These are phyloP conservation scores for Gallinago nigripennis DNA, from an alignment of 2,797 vertebrate genomes.

Conservation along the genomic window DNA sequence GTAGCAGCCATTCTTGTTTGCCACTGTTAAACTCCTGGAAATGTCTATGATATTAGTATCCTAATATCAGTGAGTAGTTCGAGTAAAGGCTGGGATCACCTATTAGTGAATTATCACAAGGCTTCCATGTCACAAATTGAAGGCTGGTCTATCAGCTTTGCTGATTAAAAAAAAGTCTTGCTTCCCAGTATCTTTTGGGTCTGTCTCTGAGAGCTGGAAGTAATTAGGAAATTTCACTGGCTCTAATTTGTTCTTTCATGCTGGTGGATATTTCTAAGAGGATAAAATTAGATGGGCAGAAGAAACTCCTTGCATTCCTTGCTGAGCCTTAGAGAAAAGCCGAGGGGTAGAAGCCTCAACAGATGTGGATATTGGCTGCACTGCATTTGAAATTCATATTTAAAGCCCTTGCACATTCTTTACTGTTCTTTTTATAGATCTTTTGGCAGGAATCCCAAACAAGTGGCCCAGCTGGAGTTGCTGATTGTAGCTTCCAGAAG, in stretches of 20 bases:
- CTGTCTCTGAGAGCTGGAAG: constrained; percentile 8
- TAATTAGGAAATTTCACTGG: constrained; percentile 2
- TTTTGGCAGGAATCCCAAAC: constrained; percentile 58
- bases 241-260: constrained; percentile 7
- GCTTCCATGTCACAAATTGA: not conserved
- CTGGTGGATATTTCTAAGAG: not conserved
- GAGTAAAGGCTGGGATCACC: not conserved
- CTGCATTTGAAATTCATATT: constrained; percentile 40
- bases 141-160: not conserved
- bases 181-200: not conserved
- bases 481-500: constrained; percentile 46
- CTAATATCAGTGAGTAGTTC: too few relatives aligned
- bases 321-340: constrained; percentile 32
- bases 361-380: constrained; percentile 56
- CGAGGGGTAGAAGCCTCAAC: constrained; percentile 27
- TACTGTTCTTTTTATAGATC: constrained; percentile 59
- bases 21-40: not conserved
- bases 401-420: constrained; percentile 56
- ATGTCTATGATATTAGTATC: not conserved
- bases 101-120: not conserved
- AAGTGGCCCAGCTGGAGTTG: constrained; percentile 63
- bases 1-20: not conserved
- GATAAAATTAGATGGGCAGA: constrained; percentile 51
- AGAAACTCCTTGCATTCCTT: constrained; percentile 48
- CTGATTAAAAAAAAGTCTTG: not conserved